A percentile compares a stretch with the other conserved stretches of the same genome.
Conservation (phyloP, 2,888 invertebrate genomes). For the Mylabris sibirica region DNA sequence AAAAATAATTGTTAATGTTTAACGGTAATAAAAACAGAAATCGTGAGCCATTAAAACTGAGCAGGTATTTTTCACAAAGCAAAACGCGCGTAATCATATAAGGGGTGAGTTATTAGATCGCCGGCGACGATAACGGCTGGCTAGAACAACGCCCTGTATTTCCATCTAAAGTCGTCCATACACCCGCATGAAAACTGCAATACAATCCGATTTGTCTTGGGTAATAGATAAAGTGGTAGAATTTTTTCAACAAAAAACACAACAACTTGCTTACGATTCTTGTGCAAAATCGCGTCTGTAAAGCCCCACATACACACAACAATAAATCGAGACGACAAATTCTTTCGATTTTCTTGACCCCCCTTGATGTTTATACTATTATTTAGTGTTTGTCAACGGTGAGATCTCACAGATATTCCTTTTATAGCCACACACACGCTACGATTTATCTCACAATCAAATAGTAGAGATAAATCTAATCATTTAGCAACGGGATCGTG, state of each 20-base stretch:
- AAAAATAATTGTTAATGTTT: neutral
- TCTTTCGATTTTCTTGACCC: too few species aligned
- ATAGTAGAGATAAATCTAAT: too few species aligned
- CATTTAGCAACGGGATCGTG: too few species aligned
- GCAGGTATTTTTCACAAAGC: slow-evolving; percentile 40
- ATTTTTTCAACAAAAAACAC: neutral
- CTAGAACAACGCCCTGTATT: slow-evolving; percentile 42
- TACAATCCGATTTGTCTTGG: neutral
- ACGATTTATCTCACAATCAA: too few species aligned
- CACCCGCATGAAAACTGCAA: neutral
- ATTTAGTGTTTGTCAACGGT: too few species aligned
- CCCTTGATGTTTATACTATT: too few species aligned
- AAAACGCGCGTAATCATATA: slow-evolving; percentile 38
- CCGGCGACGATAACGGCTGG: slow-evolving; percentile 39
- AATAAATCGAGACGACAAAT: too few species aligned
- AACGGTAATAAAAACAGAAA: slow-evolving; percentile 9
- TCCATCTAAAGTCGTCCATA: slow-evolving; percentile 34
- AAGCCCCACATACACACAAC: too few species aligned
- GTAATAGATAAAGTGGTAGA: neutral
- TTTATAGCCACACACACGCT: too few species aligned
- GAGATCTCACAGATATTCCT: too few species aligned
- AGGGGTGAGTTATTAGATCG: slow-evolving; percentile 43
- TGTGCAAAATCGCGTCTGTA: too few species aligned
- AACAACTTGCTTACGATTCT: too few species aligned
- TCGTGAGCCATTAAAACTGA: slow-evolving; percentile 36